Evolutionary conservation across 1,140 invertebrate species (phyloP).

Genomic region (Drosophila tropicalis): DNA sequence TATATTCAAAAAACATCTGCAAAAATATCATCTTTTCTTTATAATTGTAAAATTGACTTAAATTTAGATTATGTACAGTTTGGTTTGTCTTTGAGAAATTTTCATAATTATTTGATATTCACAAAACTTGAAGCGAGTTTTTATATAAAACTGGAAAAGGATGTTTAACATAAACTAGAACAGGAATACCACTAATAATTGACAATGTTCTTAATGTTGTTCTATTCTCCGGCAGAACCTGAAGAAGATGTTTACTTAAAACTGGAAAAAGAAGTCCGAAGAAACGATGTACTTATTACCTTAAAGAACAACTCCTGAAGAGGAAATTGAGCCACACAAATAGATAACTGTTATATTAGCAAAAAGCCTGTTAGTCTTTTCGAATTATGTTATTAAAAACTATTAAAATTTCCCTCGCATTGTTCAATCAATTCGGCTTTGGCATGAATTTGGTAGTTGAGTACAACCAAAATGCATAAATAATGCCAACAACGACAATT

Average conservation of each 20-base stretch:
- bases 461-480: conserved; percentile 65
- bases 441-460: conserved; percentile 68
- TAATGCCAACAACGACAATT: conserved; percentile 46
- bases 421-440: conserved; percentile 54
- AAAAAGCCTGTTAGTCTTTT: too few relatives aligned
- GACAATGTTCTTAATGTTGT: too few relatives aligned
- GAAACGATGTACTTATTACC: background rate
- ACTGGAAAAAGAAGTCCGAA: too few relatives aligned
- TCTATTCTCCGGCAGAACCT: too few relatives aligned
- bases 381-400: background rate
- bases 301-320: too few relatives aligned
- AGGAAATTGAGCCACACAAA: too few relatives aligned
- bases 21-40: too few relatives aligned
- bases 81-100: too few relatives aligned
- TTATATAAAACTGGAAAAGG: background rate
- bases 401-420: conserved; percentile 9
- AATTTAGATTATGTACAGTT: too few relatives aligned
- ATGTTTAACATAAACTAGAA: background rate
- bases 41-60: too few relatives aligned
- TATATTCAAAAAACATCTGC: too few relatives aligned
- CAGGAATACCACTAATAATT: background rate
- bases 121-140: background rate
- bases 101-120: background rate
- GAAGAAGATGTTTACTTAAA: background rate
- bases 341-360: too few relatives aligned